A percentile compares a stretch with the other conserved stretches of the same genome.
These are phyloP conservation scores for Tribolium madens DNA, from an alignment of 1,140 invertebrate genomes.

Conservation along the genomic window DNA sequence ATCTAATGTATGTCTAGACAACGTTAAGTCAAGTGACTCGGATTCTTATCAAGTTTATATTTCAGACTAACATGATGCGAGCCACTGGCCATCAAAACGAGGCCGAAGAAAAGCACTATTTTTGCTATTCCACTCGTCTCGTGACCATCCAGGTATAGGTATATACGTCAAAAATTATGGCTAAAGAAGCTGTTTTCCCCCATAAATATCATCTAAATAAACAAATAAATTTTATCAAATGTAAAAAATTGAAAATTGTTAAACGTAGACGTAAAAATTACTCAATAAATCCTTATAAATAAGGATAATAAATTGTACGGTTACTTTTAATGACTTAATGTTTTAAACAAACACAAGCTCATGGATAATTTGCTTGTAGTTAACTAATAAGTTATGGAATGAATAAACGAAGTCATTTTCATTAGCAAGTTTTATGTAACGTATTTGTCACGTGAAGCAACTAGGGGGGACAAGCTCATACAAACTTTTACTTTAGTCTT, in stretches of 20 bases:
- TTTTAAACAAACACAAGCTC: background rate
- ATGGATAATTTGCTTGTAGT: background rate
- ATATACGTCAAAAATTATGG: no score
- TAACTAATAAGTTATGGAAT: background rate
- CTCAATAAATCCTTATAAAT: background rate
- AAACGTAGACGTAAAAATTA: background rate
- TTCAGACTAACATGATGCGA: no score
- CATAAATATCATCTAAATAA: no score
- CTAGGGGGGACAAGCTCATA: background rate
- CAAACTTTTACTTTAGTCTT: background rate
- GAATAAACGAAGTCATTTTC: background rate
- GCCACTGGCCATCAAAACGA: background rate
- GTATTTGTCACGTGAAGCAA: background rate
- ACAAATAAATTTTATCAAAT: no score
- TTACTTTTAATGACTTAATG: background rate
- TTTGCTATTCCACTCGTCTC: background rate
- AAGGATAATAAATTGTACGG: no score
- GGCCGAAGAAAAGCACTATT: background rate
- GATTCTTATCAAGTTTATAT: conserved; percentile 10
- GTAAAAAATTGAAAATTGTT: background rate
- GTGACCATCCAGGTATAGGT: background rate
- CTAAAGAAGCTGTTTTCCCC: no score
- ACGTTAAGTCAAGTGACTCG: background rate
- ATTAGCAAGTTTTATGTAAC: background rate
- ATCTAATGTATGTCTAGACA: conserved; percentile 25